These are phyloP conservation scores for Villa cingulata DNA, from an alignment of 2,888 invertebrate genomes.

Conservation along the genomic window DNA sequence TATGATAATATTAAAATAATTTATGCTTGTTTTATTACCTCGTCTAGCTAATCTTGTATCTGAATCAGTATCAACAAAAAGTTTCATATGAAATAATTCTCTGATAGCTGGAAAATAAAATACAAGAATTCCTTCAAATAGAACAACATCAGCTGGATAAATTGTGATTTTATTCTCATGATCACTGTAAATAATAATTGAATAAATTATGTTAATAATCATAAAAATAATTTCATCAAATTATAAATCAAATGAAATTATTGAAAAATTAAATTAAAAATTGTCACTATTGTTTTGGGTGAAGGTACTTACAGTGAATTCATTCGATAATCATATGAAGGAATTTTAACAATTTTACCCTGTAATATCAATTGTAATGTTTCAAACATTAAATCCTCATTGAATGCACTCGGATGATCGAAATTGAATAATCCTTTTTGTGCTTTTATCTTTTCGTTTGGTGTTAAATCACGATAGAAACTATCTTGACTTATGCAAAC, in stretches of 20 bases:
- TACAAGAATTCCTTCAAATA: slow-evolving; percentile 95
- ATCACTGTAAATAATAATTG: slow-evolving; percentile 37
- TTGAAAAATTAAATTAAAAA: too few species aligned
- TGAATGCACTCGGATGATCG: slow-evolving; percentile 97
- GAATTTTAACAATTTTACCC: slow-evolving; percentile 79
- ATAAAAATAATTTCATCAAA: background rate
- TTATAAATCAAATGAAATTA: too few species aligned
- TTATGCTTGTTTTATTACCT: slow-evolving; percentile 46
- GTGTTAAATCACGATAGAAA: slow-evolving; percentile 80
- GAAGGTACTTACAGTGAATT: slow-evolving; percentile 60
- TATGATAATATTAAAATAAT: background rate
- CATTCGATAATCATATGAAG: slow-evolving; percentile 83
- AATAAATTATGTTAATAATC: background rate
- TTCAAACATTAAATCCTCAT: slow-evolving; percentile 69
- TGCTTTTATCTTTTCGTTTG: slow-evolving; percentile 66
- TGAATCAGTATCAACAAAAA: slow-evolving; percentile 98
- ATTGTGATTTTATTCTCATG: slow-evolving; percentile 60
- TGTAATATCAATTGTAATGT: slow-evolving; percentile 69
- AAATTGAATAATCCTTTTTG: slow-evolving; percentile 91
- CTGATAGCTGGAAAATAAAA: slow-evolving; percentile 94
- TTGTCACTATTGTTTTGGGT: too few species aligned
- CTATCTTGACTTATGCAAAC: slow-evolving; percentile 93
- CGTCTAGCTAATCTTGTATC: slow-evolving; percentile 91
- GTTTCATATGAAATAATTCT: slow-evolving; percentile 94
- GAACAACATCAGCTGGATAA: slow-evolving; percentile 91